A percentile compares a stretch with the other conserved stretches of the same genome.
Conservation (phyloP, 2,888 invertebrate species). For the Lissocephala sabroskyi region DNA sequence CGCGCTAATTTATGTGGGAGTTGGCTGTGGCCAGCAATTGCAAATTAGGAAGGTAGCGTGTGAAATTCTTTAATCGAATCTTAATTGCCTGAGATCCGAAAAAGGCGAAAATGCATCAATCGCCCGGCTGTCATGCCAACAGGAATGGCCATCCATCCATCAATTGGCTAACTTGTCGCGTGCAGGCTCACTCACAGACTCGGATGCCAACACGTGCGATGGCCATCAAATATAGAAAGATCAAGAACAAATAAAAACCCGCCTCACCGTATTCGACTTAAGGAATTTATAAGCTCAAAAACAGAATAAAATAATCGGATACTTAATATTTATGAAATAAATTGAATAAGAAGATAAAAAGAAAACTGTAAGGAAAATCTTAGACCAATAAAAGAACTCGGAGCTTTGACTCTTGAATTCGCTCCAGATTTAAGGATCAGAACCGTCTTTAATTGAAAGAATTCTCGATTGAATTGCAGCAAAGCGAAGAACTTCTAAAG, state of each 20-base stretch:
- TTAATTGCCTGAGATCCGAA: conserved; percentile 56
- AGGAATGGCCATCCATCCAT: conserved; percentile 4
- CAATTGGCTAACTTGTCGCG: conserved; percentile 53
- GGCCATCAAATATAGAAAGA: conserved; percentile 23
- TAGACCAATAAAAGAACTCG: too few relatives aligned
- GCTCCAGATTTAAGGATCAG: too few relatives aligned
- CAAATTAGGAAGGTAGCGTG: conserved; percentile 38
- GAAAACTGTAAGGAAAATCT: too few relatives aligned
- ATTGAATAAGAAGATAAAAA: too few relatives aligned
- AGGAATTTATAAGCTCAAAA: too few relatives aligned
- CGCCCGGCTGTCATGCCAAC: conserved; percentile 4
- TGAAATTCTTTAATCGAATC: conserved; percentile 61
- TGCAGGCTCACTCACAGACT: conserved; percentile 47
- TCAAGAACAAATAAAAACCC: conserved; percentile 37
- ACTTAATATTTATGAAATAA: too few relatives aligned
- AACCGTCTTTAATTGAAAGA: too few relatives aligned
- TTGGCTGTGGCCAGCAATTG: neutral
- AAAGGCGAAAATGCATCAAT: conserved; percentile 20
- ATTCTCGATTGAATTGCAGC: too few relatives aligned
- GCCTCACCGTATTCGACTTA: conserved; percentile 35
- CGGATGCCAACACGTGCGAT: conserved; percentile 56
- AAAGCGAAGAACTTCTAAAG: too few relatives aligned
- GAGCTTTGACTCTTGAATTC: too few relatives aligned
- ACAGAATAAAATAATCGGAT: too few relatives aligned
- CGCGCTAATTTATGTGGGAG: conserved; percentile 59